These are phyloP conservation scores for Drosophila rhopaloa DNA, from an alignment of 1,140 invertebrate genomes.

Conservation along the genomic window DNA sequence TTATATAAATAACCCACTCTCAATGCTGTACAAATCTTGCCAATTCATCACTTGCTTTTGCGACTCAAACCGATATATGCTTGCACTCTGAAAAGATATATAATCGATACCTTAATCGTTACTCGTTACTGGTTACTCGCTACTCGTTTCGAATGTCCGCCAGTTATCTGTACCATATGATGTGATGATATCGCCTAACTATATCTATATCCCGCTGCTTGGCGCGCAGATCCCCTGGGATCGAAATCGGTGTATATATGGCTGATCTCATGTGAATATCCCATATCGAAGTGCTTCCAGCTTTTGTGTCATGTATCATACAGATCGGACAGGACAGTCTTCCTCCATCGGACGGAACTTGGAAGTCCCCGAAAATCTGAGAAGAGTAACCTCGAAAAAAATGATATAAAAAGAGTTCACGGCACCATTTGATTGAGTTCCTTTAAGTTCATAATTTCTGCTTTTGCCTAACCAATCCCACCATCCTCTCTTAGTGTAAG, in stretches of 20 bases:
- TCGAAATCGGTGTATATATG: conserved; percentile 36
- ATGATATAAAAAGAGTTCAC: conserved; percentile 12
- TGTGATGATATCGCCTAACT: conserved; percentile 22
- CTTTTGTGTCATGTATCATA: conserved; percentile 32
- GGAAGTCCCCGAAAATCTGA: conserved; percentile 12
- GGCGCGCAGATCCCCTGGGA: conserved; percentile 21
- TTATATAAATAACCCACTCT: conserved; percentile 24
- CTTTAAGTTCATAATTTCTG: conserved; percentile 27
- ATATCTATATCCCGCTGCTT: conserved; percentile 30
- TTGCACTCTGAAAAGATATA: conserved; percentile 33
- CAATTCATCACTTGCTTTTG: conserved; percentile 43
- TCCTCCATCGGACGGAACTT: conserved; percentile 26
- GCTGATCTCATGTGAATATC: conserved; percentile 35
- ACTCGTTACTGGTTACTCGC: conserved; percentile 35
- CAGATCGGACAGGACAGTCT: conserved; percentile 36
- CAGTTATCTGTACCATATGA: conserved; percentile 33
- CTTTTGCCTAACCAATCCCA: conserved; percentile 23
- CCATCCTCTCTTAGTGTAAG: conserved; percentile 18
- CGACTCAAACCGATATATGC: conserved; percentile 23
- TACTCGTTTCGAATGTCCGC: conserved; percentile 44
- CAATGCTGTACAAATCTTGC: conserved; percentile 63
- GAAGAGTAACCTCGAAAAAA: conserved; percentile 18
- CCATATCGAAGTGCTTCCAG: conserved; percentile 33
- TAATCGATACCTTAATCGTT: conserved; percentile 27
- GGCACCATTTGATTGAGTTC: conserved; percentile 35